Evolutionary conservation across 2,797 vertebrate species (phyloP), one percentile per base, ranked within the genome.

Genomic region (Scarus forsteni): DNA sequence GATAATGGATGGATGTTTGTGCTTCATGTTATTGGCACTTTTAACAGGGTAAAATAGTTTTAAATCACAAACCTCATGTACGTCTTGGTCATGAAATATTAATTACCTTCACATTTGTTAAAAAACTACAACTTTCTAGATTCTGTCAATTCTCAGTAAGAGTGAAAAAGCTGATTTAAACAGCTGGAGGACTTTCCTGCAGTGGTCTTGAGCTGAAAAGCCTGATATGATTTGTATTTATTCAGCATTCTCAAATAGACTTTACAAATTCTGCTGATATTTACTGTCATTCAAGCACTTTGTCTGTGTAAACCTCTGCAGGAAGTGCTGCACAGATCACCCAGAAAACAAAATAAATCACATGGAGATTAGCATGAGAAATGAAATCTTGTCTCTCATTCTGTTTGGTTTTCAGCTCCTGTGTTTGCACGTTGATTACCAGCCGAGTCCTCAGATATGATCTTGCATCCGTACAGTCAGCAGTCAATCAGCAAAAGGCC

Each of bases 401-500:
- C 15, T 27, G 39, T 70, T 69, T 60, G 13, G 10, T 49, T 66
- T 46, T 44, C 27, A 44, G 11, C 44, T 51, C n/a, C n/a, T 46
- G 36, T 55, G 39, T 81, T 73, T 73, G 56, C 42, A 6, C 38
- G 60, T 60, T 43, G 8, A 64, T 70, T 61, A n/a, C 42, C 57
- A 48, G 14, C 8, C 3, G 11, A 40, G 19, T 57, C 46, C 61
- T 66, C 38, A 65, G 19, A 70, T 60, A 15, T 48, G 16, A 77
- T 59, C 8, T 14, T 11, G 15, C 64, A 36, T 18, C 8, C 0
- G 15, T 43, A 16, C n/a, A 36, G 48, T 16, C 35, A 56, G 10
- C 49, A 50, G 6, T 19, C 9, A 19, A 38, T 52, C 44, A 34
- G 48, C 45, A 6, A 12, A 7, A 63, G 34, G 35, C 49, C 43